phyloP scores from a whole-genome alignment of 2,888 invertebrate genomes.

The Tiliacea aurago region DNA sequence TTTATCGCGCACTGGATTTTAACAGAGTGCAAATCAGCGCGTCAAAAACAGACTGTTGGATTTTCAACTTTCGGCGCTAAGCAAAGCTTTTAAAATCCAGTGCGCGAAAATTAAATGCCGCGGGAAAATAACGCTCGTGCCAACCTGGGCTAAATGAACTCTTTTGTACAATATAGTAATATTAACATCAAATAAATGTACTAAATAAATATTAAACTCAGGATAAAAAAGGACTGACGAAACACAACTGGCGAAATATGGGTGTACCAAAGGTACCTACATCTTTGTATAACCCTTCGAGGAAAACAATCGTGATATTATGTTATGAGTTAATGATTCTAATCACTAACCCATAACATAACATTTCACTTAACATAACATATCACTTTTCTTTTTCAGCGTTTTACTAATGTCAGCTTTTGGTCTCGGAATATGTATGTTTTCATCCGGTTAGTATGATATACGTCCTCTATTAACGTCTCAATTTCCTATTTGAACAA shows the following conservation, averaged over 20 bases:
- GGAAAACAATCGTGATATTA: not conserved
- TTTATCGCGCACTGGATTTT: too few relatives aligned
- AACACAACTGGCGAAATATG: not conserved
- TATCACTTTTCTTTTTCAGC: conserved; percentile 48
- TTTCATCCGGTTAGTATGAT: conserved; percentile 48
- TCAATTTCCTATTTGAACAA: conserved; percentile 13
- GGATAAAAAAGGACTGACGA: not conserved
- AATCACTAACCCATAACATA: too few relatives aligned
- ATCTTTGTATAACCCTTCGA: not conserved
- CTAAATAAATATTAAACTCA: not conserved
- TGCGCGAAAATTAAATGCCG: too few relatives aligned
- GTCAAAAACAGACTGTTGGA: too few relatives aligned
- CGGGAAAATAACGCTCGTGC: too few relatives aligned
- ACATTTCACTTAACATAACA: too few relatives aligned
- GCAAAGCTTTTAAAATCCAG: too few relatives aligned
- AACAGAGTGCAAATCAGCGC: too few relatives aligned
- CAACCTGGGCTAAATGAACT: not conserved
- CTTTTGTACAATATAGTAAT: not conserved
- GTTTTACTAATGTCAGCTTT: conserved; percentile 51
- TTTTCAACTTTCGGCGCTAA: too few relatives aligned
- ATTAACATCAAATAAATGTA: not conserved
- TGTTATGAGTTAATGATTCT: not conserved
- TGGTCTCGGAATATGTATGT: conserved; percentile 50
- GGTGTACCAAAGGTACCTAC: not conserved
- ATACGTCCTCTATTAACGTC: not conserved